Evolutionary conservation across 2,797 vertebrate species (phyloP).

Genomic region (Rhynchonycteris naso): DNA sequence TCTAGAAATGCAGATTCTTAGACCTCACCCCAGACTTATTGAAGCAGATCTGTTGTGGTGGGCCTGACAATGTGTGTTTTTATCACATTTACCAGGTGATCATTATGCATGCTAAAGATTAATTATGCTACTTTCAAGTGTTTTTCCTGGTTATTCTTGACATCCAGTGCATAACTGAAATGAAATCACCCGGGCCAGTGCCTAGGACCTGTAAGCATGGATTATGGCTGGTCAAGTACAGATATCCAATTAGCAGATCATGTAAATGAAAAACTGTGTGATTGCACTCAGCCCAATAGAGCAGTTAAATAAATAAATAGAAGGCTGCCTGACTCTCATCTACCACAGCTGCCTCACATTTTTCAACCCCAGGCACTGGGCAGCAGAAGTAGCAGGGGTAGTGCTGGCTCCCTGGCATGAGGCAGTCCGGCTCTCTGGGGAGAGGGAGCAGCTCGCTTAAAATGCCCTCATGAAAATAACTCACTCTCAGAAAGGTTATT

Average conservation of each 20-base stretch:
- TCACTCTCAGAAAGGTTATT: constrained; percentile 52
- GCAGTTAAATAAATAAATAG: constrained; percentile 70
- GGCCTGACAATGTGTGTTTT: neutral
- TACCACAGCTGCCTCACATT: constrained; percentile 67
- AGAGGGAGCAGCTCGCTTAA: constrained; percentile 22
- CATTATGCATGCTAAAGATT: neutral
- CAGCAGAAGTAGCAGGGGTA: constrained; percentile 41
- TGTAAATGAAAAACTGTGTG: constrained; percentile 53
- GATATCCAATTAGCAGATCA: constrained; percentile 53
- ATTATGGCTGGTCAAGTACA: neutral
- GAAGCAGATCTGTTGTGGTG: neutral
- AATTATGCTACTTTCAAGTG: neutral
- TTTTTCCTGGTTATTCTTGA: neutral
- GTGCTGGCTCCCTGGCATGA: constrained; percentile 57
- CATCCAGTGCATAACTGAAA: neutral
- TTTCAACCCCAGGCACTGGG: constrained; percentile 59
- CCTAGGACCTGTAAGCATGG: neutral
- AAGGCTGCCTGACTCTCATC: constrained; percentile 62
- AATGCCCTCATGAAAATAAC: constrained; percentile 70
- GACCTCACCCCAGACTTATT: neutral
- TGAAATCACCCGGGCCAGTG: neutral
- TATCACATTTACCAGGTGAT: neutral
- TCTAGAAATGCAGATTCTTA: neutral
- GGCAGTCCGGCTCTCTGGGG: constrained; percentile 31
- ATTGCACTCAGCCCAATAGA: constrained; percentile 53